Evolutionary conservation across 2,888 invertebrate species (phyloP).

Genomic region (Cenopis cana): DNA sequence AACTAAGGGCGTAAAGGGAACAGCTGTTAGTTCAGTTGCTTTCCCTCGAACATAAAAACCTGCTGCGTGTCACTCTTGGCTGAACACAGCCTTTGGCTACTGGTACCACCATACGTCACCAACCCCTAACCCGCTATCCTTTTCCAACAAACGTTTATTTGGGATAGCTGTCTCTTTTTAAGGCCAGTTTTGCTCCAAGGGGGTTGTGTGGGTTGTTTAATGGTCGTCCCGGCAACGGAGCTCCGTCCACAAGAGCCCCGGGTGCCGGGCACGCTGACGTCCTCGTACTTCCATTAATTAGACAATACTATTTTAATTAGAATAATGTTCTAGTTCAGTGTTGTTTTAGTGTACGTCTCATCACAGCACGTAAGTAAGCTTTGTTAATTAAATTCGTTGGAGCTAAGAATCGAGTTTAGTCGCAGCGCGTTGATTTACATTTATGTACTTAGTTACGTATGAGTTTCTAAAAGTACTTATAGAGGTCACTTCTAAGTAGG

Average conservation of each 20-base stretch:
- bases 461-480: background rate
- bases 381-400: background rate
- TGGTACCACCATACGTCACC: slow-evolving; percentile 65
- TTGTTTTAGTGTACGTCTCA: slow-evolving; percentile 13
- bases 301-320: slow-evolving; percentile 37
- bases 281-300: slow-evolving; percentile 38
- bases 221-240: slow-evolving; percentile 80
- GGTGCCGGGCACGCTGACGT: slow-evolving; percentile 56
- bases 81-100: slow-evolving; percentile 72
- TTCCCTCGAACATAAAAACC: slow-evolving; percentile 56
- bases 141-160: slow-evolving; percentile 54
- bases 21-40: slow-evolving; percentile 74
- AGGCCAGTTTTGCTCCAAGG: slow-evolving; percentile 56
- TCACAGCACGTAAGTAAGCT: slow-evolving; percentile 30
- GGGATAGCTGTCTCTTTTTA: slow-evolving; percentile 28
- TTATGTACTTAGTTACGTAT: background rate
- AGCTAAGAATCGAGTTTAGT: too few species aligned
- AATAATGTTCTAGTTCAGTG: slow-evolving; percentile 34
- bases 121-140: slow-evolving; percentile 68
- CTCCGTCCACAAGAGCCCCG: slow-evolving; percentile 73
- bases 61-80: slow-evolving; percentile 74
- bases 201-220: slow-evolving; percentile 79
- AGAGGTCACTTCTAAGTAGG: background rate
- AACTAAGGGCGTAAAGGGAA: slow-evolving; percentile 50
- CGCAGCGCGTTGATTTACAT: background rate